Conservation (phyloP, 2,797 vertebrate genomes). For the Prunella strophiata region DNA sequence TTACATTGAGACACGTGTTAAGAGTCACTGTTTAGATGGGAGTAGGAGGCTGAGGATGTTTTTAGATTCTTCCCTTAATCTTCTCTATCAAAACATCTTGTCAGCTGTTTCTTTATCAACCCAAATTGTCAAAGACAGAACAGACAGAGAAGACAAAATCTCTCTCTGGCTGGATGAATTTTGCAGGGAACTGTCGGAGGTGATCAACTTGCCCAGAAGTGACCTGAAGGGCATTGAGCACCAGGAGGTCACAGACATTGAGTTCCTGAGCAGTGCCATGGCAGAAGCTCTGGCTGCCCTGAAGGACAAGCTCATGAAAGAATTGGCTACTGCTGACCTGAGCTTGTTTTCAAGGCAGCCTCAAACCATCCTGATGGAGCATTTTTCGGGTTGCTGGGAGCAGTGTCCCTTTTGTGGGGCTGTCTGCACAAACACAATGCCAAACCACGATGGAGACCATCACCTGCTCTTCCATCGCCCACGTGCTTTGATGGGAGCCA, state of each 20-base stretch:
- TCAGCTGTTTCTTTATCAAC: slow-evolving; percentile 59
- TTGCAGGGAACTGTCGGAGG: slow-evolving; percentile 22
- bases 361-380: no score
- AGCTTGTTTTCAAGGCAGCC: no score
- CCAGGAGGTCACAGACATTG: slow-evolving; percentile 60
- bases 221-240: slow-evolving; percentile 46
- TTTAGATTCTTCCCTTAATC: slow-evolving; percentile 27
- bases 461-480: no score
- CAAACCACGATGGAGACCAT: no score
- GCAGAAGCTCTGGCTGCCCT: neutral
- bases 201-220: slow-evolving; percentile 63
- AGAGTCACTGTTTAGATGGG: neutral
- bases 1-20: slow-evolving; percentile 39
- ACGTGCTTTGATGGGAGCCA: no score
- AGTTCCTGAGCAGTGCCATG: slow-evolving; percentile 62
- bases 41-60: neutral
- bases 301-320: rapidly evolving
- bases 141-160: neutral
- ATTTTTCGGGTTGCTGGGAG: no score
- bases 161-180: slow-evolving; percentile 72
- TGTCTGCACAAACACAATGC: no score
- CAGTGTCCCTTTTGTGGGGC: no score
- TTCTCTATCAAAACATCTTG: neutral
- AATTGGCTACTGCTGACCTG: rapidly evolving
- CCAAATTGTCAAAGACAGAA: neutral